Evolutionary conservation across 2,888 invertebrate genomes (phyloP).

Genomic region (Dromius quadrimaculatus): DNA sequence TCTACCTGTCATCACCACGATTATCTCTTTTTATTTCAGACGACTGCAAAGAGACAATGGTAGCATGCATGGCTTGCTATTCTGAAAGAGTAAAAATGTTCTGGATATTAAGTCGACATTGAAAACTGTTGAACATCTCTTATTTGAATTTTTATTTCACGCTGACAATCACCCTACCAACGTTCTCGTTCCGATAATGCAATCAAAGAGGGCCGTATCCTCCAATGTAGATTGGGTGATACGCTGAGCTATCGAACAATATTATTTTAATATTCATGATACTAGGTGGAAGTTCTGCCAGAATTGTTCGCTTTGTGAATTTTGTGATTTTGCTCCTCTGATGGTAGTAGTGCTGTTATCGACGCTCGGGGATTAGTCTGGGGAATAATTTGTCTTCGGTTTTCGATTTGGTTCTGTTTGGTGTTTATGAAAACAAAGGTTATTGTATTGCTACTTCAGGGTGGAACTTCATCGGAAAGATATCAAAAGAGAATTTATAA

Average conservation of each 20-base stretch:
- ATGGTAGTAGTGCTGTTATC: background rate
- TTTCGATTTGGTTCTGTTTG: slow-evolving; percentile 33
- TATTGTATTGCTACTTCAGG: background rate
- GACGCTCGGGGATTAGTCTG: slow-evolving; percentile 19
- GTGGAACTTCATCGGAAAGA: slow-evolving; percentile 5
- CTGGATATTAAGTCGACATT: slow-evolving; percentile 43
- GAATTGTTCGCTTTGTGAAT: slow-evolving; percentile 23
- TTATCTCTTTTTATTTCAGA: slow-evolving; percentile 41
- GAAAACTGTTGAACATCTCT: slow-evolving; percentile 47
- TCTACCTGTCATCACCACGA: slow-evolving; percentile 30
- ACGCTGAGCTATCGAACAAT: too few relatives aligned
- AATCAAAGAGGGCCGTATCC: slow-evolving; percentile 14
- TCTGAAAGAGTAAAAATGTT: slow-evolving; percentile 39
- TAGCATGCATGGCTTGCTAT: slow-evolving; percentile 45
- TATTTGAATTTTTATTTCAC: slow-evolving; percentile 43
- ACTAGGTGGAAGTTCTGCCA: slow-evolving; percentile 15
- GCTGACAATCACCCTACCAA: slow-evolving; percentile 54
- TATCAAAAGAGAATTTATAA: slow-evolving; percentile 11
- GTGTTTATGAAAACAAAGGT: slow-evolving; percentile 24
- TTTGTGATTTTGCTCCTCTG: slow-evolving; percentile 19
- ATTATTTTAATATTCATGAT: slow-evolving; percentile 34
- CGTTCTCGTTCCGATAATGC: slow-evolving; percentile 25
- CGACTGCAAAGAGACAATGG: slow-evolving; percentile 43
- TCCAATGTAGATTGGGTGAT: slow-evolving; percentile 14
- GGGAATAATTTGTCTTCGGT: slow-evolving; percentile 30